Evolutionary conservation across 2,113 vertebrate species (phyloP).

Genomic region (Hyaena hyaena): DNA sequence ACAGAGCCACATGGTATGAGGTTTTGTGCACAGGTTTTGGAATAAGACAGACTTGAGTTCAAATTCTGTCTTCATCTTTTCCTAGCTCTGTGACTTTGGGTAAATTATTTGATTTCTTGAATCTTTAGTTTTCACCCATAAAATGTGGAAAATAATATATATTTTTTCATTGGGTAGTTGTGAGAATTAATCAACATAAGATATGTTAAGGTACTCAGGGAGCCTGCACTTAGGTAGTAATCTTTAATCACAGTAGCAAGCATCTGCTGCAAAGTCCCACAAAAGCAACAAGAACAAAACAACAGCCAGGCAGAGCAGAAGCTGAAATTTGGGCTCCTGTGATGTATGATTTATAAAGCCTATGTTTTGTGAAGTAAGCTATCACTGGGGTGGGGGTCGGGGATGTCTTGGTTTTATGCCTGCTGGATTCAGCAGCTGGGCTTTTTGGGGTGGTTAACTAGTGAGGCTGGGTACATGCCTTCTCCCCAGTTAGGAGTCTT

Average conservation of each 20-base stretch:
- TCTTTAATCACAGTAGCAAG: not conserved
- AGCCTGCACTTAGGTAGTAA: not conserved
- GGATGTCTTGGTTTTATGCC: not conserved
- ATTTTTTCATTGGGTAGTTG: not conserved
- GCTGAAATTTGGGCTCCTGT: not conserved
- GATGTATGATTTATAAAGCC: conserved; percentile 9
- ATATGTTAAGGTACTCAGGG: not conserved
- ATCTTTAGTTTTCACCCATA: conserved; percentile 23
- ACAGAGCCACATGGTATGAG: not conserved
- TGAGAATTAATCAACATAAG: not conserved
- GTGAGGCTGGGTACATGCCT: not conserved
- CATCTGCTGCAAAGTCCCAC: not conserved
- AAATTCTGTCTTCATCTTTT: conserved; percentile 24
- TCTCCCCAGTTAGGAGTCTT: not conserved
- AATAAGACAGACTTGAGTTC: not conserved
- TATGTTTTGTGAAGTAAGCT: conserved; percentile 4
- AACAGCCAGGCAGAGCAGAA: not conserved
- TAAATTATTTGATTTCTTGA: conserved; percentile 29
- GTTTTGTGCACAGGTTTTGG: not conserved
- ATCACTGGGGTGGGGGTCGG: not conserved
- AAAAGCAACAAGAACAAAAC: conserved; percentile 28
- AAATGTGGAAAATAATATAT: not conserved
- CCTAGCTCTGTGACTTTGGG: not conserved
- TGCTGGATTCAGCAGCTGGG: conserved; percentile 15
- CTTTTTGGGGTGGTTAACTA: not conserved